phyloP scores from a whole-genome alignment of 2,113 vertebrate genomes.

The Nyctibius bracteatus region DNA sequence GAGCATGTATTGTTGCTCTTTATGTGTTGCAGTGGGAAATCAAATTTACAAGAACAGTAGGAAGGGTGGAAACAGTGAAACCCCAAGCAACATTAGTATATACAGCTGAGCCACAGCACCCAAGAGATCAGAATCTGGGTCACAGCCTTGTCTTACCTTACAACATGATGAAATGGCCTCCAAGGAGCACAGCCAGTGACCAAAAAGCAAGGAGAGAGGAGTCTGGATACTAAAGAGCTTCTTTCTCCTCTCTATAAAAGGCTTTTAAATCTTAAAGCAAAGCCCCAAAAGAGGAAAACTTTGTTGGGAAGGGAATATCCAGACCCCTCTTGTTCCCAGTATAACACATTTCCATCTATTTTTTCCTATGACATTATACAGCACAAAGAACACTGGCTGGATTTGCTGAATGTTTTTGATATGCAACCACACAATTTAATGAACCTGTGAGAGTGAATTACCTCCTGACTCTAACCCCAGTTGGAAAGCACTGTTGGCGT shows the following conservation, averaged over 20 bases:
- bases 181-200: constrained; percentile 2
- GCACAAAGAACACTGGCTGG: neutral
- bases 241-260: neutral
- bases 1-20: constrained; percentile 56
- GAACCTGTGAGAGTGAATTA: neutral
- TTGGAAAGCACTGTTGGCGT: neutral
- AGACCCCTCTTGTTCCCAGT: neutral
- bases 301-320: neutral
- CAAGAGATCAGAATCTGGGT: constrained; percentile 65
- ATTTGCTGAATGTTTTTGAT: neutral
- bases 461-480: neutral
- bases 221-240: neutral
- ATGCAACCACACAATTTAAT: neutral
- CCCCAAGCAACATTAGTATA: constrained; percentile 52
- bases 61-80: constrained; percentile 57
- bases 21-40: constrained; percentile 54
- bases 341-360: neutral
- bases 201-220: constrained; percentile 18
- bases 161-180: constrained; percentile 20
- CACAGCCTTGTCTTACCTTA: constrained; percentile 55
- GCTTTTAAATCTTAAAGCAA: neutral
- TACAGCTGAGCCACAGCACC: constrained; percentile 54
- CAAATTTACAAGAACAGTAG: constrained; percentile 60
- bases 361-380: neutral
- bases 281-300: neutral